Base-by-base conservation (phyloP, 2,888 invertebrate species). In the Girardia tigrina region DNA sequence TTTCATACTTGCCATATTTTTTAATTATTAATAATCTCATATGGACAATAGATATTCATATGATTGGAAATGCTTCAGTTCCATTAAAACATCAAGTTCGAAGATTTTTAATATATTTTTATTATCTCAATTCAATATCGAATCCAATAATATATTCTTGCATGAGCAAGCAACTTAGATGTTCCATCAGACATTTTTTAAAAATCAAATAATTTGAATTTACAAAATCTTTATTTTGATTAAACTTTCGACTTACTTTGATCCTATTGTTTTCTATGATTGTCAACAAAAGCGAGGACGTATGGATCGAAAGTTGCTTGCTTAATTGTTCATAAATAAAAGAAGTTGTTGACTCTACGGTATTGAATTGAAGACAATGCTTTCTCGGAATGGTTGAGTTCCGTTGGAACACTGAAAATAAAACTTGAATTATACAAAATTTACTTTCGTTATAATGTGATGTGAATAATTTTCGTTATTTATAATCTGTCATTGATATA, bases 361-460 rank as follows among this genome's bases (percentile, higher is more conserved):
- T 89, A 83, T 90, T 90, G 27, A 92, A 86, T 0, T 91, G 87
- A 77, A 92, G 86, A 0, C 92, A 92, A 83, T 92, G 93, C 82
- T 91, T 90, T 0, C 89, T 86, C 0, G 93, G 93, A 73, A 90
- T 88, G 23, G 90, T 89, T 0, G 92, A 92, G 83, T 91, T 90
- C 56, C 83, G 78, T 74, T 80, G 80, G 70, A 84, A 81, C 76
- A 85, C 85, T 85, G 79, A 0, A 79, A 79, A 56, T 56, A n/a
- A n/a, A n/a, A n/a, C n/a, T n/a, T n/a, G n/a, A n/a, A n/a, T n/a
- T n/a, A n/a, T n/a, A n/a, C n/a, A n/a, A n/a, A n/a, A n/a, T n/a
- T n/a, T n/a, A n/a, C n/a, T n/a, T n/a, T n/a, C n/a, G n/a, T n/a
- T n/a, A n/a, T n/a, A n/a, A n/a, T n/a, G n/a, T n/a, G n/a, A n/a